Conservation (phyloP, 2,888 invertebrate genomes). For the Nomada ferruginata region DNA sequence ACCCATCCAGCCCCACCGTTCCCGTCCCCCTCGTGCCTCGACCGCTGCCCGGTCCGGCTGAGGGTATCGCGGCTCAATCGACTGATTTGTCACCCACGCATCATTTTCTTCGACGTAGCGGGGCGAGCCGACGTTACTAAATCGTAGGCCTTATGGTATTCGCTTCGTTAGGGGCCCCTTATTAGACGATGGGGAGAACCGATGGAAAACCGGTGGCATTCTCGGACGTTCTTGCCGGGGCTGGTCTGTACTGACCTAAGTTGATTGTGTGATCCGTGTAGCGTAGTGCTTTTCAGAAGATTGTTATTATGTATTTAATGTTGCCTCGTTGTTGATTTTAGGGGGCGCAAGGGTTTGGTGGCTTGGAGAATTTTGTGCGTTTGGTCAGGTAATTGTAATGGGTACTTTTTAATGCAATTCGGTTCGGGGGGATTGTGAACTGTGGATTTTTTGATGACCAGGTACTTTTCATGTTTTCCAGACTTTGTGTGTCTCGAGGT, state of each 20-base stretch:
- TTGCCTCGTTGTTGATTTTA: no score
- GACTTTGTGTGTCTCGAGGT: no score
- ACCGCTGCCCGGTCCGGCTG: slow-evolving; percentile 76
- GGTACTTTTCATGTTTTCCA: no score
- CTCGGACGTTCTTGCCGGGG: slow-evolving; percentile 20
- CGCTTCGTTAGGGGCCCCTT: slow-evolving; percentile 58
- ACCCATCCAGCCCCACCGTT: slow-evolving; percentile 76
- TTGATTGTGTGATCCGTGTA: no score
- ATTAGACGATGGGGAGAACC: slow-evolving; percentile 31
- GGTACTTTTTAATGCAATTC: no score
- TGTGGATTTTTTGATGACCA: no score
- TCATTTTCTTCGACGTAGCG: slow-evolving; percentile 77
- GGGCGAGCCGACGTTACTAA: slow-evolving; percentile 32
- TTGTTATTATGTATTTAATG: no score
- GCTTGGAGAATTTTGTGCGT: no score
- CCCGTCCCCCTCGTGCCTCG: slow-evolving; percentile 38
- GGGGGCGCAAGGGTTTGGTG: no score
- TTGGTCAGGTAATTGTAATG: no score
- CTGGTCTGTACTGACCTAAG: not conserved
- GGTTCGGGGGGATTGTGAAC: no score
- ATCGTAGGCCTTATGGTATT: slow-evolving; percentile 53
- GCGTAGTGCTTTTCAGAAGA: no score
- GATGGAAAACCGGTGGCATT: slow-evolving; percentile 37
- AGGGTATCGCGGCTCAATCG: slow-evolving; percentile 80
- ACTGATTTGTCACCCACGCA: slow-evolving; percentile 82